Evolutionary conservation across 2,113 vertebrate genomes (phyloP).

Genomic region (Xyliphius kryptos): DNA sequence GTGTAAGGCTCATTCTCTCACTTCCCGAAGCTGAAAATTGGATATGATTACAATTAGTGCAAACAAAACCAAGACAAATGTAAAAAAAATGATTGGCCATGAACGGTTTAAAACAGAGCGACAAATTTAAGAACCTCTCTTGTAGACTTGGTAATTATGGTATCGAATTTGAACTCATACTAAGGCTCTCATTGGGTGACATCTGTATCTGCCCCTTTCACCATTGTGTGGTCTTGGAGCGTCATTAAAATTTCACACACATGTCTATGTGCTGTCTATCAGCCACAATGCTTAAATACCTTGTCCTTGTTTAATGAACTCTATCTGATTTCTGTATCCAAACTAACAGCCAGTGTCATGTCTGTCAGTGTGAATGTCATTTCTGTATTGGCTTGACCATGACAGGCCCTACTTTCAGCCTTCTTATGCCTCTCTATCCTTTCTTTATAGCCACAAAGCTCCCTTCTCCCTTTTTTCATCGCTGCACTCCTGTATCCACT

Average conservation of each 20-base stretch:
- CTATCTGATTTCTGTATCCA: slow-evolving; percentile 83
- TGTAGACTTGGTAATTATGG: background rate
- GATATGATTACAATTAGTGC: slow-evolving; percentile 8
- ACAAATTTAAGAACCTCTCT: background rate
- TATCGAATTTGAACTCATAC: background rate
- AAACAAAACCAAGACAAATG: slow-evolving; percentile 1
- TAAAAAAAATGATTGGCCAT: background rate
- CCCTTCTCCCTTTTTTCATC: slow-evolving; percentile 70
- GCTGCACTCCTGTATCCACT: slow-evolving; percentile 87
- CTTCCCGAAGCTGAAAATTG: slow-evolving; percentile 17
- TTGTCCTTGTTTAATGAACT: slow-evolving; percentile 87
- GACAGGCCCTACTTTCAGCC: slow-evolving; percentile 83
- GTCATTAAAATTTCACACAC: slow-evolving; percentile 77
- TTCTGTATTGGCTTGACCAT: slow-evolving; percentile 79
- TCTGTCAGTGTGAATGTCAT: slow-evolving; percentile 96
- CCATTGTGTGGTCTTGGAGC: no score
- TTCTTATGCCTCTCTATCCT: slow-evolving; percentile 85
- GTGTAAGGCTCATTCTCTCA: slow-evolving; percentile 15
- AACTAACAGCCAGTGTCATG: slow-evolving; percentile 77
- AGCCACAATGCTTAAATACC: slow-evolving; percentile 79
- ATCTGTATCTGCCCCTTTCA: no score
- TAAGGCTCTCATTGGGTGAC: background rate
- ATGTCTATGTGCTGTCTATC: slow-evolving; percentile 63
- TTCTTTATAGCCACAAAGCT: slow-evolving; percentile 87
- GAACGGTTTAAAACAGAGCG: background rate